Evolutionary conservation across 2,888 invertebrate genomes (phyloP), one percentile per base, ranked within the genome.

Genomic region (Tetanocera ferruginea): DNA sequence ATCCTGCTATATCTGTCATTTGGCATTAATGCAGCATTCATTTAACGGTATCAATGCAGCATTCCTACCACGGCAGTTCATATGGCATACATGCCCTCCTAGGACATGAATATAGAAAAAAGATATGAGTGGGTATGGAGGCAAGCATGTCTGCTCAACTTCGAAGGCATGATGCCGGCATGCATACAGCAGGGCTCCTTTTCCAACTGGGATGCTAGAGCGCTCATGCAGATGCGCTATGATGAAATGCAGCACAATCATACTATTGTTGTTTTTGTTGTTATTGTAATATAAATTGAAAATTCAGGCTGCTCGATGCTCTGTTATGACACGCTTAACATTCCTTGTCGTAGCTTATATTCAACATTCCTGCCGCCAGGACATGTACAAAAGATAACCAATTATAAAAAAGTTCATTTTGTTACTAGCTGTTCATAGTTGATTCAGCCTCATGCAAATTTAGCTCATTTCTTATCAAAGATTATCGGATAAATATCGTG

Each of bases 221-320:
- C 23, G 60, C 57, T 55, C 60, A 60, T 72, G 72, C 37, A 60
- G 43, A 60, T 73, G 60, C 43, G 73, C 43, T 25, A 4, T n/a
- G 14, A 17, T 37, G 23, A 34, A 52, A 9, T 67, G 49, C 52
- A 57, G 17, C 43, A 37, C 23, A 17, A 25, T 60, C 9, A 5
- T 60, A 25, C 23, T 57, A 9, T 37, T 67, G 37, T 67, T 67
- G 37, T 37, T 37, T n/a, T 17, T 43, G 19, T 73, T 73, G 62
- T 73, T 43, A 73, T 73, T 73, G 57, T 62, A 43, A 8, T 60
- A 60, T 73, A 73, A 73, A 73, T 73, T 73, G 73, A 60, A 72
- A 72, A 51, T 72, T 52, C 57, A 34, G 60, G 11, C 57, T 60
- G 37, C 37, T 72, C 23, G 57, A 25, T 23, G 60, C 72, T 31